phyloP scores from a whole-genome alignment of 30 jellyfish, hydroid and myxozoan species.

The Rhopilema esculentum region DNA sequence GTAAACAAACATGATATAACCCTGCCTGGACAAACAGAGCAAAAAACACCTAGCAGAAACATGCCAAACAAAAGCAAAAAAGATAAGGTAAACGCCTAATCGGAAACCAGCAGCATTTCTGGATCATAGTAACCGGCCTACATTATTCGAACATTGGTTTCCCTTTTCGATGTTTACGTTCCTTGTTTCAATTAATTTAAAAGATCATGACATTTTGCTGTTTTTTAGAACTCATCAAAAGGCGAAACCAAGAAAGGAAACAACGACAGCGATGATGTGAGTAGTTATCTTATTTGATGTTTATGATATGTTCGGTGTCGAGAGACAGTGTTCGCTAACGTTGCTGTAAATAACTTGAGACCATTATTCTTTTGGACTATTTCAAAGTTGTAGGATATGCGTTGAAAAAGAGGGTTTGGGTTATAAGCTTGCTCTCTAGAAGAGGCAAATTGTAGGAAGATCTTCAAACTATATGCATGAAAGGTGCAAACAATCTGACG shows the following conservation, averaged over 20 bases:
- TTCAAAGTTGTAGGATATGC: too few species aligned
- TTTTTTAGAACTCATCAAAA: slow-evolving; percentile 48
- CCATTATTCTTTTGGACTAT: too few species aligned
- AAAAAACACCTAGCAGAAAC: slow-evolving; percentile 18
- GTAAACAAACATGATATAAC: slow-evolving; percentile 33
- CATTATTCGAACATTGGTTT: neutral
- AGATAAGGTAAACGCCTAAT: slow-evolving; percentile 84
- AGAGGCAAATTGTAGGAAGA: too few species aligned
- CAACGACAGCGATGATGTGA: slow-evolving; percentile 62
- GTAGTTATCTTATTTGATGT: neutral
- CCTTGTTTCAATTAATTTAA: neutral
- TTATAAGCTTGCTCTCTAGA: too few species aligned
- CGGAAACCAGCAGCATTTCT: neutral
- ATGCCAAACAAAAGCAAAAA: slow-evolving; percentile 94
- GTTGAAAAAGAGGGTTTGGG: too few species aligned
- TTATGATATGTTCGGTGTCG: neutral
- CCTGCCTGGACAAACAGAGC: neutral
- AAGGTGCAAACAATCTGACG: too few species aligned
- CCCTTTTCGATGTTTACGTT: neutral
- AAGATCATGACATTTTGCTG: neutral
- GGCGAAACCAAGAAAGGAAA: slow-evolving; percentile 57
- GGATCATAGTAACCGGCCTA: slow-evolving; percentile 4
- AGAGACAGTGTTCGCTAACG: neutral
- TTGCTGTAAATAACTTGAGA: neutral
- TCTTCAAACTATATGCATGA: too few species aligned